A percentile compares a stretch with the other conserved stretches of the same genome.
Conservation (phyloP, 2,888 invertebrate species). For the Choreutis nemorana region DNA sequence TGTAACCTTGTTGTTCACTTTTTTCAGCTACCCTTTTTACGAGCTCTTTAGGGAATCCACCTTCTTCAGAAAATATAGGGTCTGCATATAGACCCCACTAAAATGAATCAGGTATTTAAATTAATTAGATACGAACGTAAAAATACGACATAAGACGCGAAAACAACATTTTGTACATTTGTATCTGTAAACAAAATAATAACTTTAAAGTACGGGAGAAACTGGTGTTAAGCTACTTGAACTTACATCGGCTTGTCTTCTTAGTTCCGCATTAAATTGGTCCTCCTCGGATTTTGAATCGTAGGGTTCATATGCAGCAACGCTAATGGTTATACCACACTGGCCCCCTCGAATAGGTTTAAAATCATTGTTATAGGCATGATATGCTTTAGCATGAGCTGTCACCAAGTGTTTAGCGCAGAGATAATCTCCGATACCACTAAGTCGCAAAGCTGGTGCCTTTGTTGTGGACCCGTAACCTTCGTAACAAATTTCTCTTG, state of each 20-base stretch:
- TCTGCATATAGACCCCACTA: conserved; percentile 38
- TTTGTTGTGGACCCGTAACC: conserved; percentile 30
- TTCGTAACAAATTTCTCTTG: conserved; percentile 19
- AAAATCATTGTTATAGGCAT: conserved; percentile 16
- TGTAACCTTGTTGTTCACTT: conserved; percentile 50
- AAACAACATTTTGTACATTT: background rate
- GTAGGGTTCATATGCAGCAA: background rate
- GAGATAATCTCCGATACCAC: conserved; percentile 36
- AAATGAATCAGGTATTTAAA: background rate
- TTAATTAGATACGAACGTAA: too few relatives aligned
- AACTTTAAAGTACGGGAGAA: background rate
- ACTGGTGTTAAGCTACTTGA: background rate
- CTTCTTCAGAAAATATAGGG: conserved; percentile 46
- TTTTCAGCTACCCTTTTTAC: conserved; percentile 40
- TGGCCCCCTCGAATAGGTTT: conserved; percentile 4
- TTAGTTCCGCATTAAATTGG: background rate
- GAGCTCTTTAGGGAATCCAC: conserved; percentile 56
- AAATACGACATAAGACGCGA: too few relatives aligned
- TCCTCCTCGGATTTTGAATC: conserved; percentile 4
- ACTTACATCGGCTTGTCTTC: background rate
- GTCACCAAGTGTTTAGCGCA: conserved; percentile 35
- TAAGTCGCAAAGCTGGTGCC: conserved; percentile 22
- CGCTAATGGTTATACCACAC: background rate
- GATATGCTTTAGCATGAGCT: conserved; percentile 49
- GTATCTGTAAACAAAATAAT: background rate